These are phyloP conservation scores for Aphis gossypii DNA, from an alignment of 1,140 invertebrate genomes.

Conservation along the genomic window DNA sequence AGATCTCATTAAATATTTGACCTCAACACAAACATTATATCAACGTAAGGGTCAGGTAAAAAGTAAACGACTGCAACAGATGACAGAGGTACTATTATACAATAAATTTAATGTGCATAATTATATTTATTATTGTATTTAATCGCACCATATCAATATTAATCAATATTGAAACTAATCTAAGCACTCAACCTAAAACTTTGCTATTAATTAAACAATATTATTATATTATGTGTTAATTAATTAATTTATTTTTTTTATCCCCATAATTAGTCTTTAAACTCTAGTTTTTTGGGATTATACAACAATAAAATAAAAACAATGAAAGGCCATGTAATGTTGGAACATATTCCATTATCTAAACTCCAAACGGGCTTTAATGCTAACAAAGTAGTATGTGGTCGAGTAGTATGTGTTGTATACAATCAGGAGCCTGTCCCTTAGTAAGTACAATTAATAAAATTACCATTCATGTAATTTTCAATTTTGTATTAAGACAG, in stretches of 20 bases:
- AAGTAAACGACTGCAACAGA: conserved; percentile 72
- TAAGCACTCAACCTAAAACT: neutral
- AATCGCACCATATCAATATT: neutral
- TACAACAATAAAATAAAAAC: conserved; percentile 49
- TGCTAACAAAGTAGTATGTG: conserved; percentile 74
- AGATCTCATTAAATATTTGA: conserved; percentile 74
- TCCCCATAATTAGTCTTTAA: conserved; percentile 60
- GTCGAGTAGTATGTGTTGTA: conserved; percentile 83
- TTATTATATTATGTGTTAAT: neutral
- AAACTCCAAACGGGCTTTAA: conserved; percentile 70
- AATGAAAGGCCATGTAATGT: conserved; percentile 64
- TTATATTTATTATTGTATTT: neutral
- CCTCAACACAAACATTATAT: conserved; percentile 71
- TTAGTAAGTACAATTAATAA: conserved; percentile 70
- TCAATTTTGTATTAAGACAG: neutral
- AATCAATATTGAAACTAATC: neutral
- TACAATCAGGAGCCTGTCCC: conserved; percentile 77
- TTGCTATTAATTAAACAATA: neutral
- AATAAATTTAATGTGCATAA: neutral
- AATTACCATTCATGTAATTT: neutral
- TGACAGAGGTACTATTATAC: conserved; percentile 68
- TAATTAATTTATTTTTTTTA: conserved; percentile 59
- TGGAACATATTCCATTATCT: conserved; percentile 66
- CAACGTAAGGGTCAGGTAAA: conserved; percentile 78
- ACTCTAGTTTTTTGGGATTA: conserved; percentile 38